phyloP scores from a whole-genome alignment of 2,888 invertebrate species.

The Agrotis clavis region DNA sequence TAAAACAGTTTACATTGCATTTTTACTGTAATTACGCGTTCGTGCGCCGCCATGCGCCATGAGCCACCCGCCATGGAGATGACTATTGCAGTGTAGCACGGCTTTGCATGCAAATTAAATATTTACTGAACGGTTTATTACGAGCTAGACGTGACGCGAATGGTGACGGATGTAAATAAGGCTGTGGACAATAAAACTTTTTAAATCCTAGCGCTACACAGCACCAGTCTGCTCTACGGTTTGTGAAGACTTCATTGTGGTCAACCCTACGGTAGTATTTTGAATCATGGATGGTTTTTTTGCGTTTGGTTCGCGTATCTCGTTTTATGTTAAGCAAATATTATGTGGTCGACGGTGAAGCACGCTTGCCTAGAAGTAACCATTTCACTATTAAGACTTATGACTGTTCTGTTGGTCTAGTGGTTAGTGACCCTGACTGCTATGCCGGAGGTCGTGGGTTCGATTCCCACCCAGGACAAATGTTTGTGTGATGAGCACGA shows the following conservation, averaged over 20 bases:
- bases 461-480: no score
- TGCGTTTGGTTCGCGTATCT: no score
- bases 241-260: not conserved
- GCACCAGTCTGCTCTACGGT: not conserved
- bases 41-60: conserved; percentile 24
- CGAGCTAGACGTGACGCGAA: conserved; percentile 49
- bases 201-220: conserved; percentile 14
- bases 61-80: conserved; percentile 22
- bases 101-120: conserved; percentile 62
- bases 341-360: no score
- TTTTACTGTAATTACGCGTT: conserved; percentile 37
- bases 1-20: conserved; percentile 26
- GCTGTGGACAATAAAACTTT: conserved; percentile 24
- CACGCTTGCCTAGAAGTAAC: no score
- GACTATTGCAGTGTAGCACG: conserved; percentile 43
- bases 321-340: no score
- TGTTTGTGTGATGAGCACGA: no score
- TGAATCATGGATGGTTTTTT: no score
- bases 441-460: no score
- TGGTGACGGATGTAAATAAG: conserved; percentile 35
- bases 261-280: not conserved
- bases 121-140: conserved; percentile 57
- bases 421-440: no score
- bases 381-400: no score
- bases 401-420: no score